A percentile compares a stretch with the other conserved stretches of the same genome.
Evolutionary conservation across 2,797 vertebrate genomes (phyloP).

Genomic region (Adelosebastes latens): DNA sequence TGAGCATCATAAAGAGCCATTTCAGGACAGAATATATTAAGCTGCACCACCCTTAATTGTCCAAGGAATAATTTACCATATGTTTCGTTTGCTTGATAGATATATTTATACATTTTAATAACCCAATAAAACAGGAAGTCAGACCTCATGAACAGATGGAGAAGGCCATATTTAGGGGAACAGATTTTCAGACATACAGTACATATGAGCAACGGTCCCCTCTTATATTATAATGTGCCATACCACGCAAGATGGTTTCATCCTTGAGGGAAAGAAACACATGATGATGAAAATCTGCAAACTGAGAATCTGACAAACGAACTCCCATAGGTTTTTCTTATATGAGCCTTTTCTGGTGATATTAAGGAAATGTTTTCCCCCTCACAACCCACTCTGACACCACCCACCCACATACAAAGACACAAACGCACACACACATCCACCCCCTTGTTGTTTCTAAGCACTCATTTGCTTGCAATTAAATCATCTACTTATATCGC

Average conservation of each 20-base stretch:
- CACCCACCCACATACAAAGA: not conserved
- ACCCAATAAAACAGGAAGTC: constrained; percentile 17
- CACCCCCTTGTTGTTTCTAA: not conserved
- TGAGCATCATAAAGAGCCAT: not conserved
- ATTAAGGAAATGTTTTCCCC: not conserved
- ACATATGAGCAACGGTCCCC: not conserved
- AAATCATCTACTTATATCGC: constrained; percentile 4
- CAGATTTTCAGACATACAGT: not conserved
- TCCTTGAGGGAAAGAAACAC: not conserved
- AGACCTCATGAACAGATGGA: not conserved
- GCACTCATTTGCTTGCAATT: constrained; percentile 13
- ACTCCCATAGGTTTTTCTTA: not conserved
- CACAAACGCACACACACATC: not conserved
- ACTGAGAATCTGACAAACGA: not conserved
- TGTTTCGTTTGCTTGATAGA: constrained; percentile 5
- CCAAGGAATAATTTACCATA: constrained; percentile 6
- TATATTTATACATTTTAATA: not conserved
- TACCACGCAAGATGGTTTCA: constrained; percentile 1
- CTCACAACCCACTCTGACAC: not conserved
- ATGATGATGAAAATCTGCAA: not conserved
- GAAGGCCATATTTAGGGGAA: not conserved
- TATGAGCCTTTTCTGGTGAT: not conserved
- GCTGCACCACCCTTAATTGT: not conserved
- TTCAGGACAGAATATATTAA: not conserved
- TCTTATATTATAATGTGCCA: not conserved